Evolutionary conservation across 2,797 vertebrate genomes (phyloP).

Genomic region (Natrix natrix): DNA sequence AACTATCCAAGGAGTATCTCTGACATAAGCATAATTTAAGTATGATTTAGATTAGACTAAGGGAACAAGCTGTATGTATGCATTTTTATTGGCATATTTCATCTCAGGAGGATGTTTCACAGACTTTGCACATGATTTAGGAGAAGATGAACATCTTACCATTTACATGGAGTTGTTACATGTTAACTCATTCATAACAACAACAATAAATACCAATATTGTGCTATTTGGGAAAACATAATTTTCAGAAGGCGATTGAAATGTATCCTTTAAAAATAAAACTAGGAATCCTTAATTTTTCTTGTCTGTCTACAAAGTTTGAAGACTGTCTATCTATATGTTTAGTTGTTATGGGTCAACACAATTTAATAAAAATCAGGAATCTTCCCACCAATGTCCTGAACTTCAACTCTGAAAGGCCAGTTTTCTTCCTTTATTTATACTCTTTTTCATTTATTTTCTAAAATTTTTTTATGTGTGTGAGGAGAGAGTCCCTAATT

Average conservation of each 20-base stretch:
- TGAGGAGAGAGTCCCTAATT: neutral
- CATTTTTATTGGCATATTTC: neutral
- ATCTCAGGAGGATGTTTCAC: neutral
- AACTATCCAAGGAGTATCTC: slow-evolving; percentile 6
- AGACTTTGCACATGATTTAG: slow-evolving; percentile 1
- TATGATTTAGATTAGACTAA: neutral
- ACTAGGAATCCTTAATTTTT: neutral
- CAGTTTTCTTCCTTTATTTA: neutral
- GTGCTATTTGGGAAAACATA: neutral
- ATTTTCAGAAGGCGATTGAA: neutral
- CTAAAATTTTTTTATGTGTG: neutral
- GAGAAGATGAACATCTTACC: neutral
- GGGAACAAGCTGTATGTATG: neutral
- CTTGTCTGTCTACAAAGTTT: neutral
- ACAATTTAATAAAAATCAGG: neutral
- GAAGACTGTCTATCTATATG: neutral
- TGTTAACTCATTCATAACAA: neutral
- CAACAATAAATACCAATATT: neutral
- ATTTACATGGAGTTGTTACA: neutral
- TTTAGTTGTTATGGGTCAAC: neutral
- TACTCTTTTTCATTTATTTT: neutral
- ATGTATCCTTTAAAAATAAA: neutral
- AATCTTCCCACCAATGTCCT: neutral
- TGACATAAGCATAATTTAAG: slow-evolving; percentile 11
- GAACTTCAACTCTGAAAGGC: neutral